Evolutionary conservation across 30 jellyfish, hydroid and myxozoan genomes (phyloP).

Genomic region (Hydractinia symbiolongicarpus): DNA sequence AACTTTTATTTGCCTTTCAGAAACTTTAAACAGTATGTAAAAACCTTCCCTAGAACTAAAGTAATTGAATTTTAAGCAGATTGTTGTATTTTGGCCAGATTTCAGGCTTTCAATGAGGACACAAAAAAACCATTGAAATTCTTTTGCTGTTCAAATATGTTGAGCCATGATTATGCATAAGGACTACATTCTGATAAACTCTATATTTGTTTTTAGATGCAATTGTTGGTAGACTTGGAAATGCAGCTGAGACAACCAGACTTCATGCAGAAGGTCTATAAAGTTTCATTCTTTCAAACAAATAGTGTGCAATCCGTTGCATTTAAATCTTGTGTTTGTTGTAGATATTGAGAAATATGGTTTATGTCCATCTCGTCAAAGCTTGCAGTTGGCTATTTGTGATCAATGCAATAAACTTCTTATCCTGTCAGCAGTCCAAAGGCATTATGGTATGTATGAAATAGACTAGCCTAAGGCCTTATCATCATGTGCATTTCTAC

Average conservation of each 20-base stretch:
- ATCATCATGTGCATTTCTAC: too few species aligned
- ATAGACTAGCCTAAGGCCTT: too few species aligned
- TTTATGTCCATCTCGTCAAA: constrained; percentile 71
- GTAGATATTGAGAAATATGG: constrained; percentile 76
- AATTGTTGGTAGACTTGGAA: constrained; percentile 26
- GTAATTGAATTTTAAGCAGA: too few species aligned
- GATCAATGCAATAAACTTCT: constrained; percentile 68
- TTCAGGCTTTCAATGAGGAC: too few species aligned
- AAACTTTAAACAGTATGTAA: too few species aligned
- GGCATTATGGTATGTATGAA: constrained; percentile 68
- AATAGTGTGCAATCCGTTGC: neutral
- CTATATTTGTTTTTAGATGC: constrained; percentile 4
- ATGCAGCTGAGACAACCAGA: constrained; percentile 64
- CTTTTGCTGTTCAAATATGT: neutral
- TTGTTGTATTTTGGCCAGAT: too few species aligned
- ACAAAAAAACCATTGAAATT: too few species aligned
- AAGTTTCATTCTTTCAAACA: neutral
- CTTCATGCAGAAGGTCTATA: constrained; percentile 71
- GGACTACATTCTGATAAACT: neutral
- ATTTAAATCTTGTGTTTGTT: neutral
- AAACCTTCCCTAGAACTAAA: too few species aligned
- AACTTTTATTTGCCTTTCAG: too few species aligned
- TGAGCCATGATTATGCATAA: neutral
- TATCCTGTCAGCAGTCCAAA: constrained; percentile 36
- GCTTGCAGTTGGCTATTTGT: constrained; percentile 54